Evolutionary conservation across 2,113 vertebrate species (phyloP).

Genomic region (Calonectris borealis): DNA sequence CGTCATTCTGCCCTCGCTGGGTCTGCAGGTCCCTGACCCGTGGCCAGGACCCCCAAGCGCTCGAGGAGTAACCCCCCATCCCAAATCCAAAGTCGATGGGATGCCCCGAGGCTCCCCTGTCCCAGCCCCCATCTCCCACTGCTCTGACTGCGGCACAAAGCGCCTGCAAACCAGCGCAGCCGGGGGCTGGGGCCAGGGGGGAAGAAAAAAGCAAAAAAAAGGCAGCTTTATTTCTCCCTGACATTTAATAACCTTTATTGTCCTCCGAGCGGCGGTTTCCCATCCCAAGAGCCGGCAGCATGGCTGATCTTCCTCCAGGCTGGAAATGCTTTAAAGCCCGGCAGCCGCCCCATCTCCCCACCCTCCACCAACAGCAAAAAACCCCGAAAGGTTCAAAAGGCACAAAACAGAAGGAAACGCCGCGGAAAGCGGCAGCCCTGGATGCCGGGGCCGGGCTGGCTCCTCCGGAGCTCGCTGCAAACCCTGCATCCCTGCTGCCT

Average conservation of each 20-base stretch:
- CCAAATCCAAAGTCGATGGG: accelerated
- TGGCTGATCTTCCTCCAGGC: not conserved
- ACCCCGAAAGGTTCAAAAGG: not conserved
- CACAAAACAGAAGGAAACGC: not conserved
- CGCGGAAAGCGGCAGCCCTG: not conserved
- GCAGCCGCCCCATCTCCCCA: not conserved
- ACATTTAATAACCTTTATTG: not conserved
- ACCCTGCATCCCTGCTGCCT: not conserved
- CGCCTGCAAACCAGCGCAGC: not conserved
- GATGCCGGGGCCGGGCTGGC: not conserved
- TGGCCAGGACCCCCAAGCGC: not conserved
- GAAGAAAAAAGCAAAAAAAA: too few species aligned
- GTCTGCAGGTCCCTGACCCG: accelerated
- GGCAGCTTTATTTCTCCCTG: not conserved
- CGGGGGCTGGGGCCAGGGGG: too few species aligned
- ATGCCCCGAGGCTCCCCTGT: accelerated
- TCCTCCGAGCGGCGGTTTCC: not conserved
- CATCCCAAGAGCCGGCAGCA: not conserved
- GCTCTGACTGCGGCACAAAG: not conserved
- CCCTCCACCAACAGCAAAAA: not conserved
- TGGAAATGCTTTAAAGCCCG: not conserved
- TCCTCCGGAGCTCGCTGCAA: not conserved
- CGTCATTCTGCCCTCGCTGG: not conserved
- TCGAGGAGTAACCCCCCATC: accelerated
- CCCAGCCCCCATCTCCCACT: accelerated